phyloP scores from a whole-genome alignment of 1,140 invertebrate genomes.

The Chionoecetes opilio region DNA sequence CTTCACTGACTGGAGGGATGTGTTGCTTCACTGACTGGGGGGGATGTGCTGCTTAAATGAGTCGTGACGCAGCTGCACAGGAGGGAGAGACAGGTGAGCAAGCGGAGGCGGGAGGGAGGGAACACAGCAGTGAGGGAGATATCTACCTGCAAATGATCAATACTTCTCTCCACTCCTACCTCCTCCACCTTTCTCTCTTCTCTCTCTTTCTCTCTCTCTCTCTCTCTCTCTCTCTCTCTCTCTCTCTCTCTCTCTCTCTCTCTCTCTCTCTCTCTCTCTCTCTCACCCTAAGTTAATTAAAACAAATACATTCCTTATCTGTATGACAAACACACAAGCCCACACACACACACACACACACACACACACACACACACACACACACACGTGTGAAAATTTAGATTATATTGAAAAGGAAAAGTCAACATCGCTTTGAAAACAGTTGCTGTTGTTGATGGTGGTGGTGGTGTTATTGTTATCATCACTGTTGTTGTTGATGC shows the following conservation, averaged over 20 bases:
- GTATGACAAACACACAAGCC: not conserved
- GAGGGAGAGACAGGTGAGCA: not conserved
- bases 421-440: not conserved
- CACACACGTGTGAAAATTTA: not conserved
- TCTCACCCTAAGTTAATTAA: not conserved
- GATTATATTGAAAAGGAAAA: not conserved
- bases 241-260: conserved; percentile 8
- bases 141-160: conserved; percentile 29
- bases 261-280: not conserved
- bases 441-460: not conserved
- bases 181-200: not conserved
- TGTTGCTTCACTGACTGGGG: not conserved
- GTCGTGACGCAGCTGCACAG: not conserved
- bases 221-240: conserved; percentile 10
- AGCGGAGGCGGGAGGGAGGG: not conserved
- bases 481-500: conserved; percentile 5
- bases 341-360: conserved; percentile 10
- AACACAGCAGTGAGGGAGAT: not conserved
- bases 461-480: not conserved
- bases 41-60: conserved; percentile 17
- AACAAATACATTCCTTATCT: not conserved
- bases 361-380: conserved; percentile 27
- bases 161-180: not conserved
- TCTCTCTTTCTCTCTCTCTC: not conserved
- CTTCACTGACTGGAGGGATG: not conserved